Base-by-base conservation (phyloP, 2,888 invertebrate species). In the Mechanitis mazaeus region DNA sequence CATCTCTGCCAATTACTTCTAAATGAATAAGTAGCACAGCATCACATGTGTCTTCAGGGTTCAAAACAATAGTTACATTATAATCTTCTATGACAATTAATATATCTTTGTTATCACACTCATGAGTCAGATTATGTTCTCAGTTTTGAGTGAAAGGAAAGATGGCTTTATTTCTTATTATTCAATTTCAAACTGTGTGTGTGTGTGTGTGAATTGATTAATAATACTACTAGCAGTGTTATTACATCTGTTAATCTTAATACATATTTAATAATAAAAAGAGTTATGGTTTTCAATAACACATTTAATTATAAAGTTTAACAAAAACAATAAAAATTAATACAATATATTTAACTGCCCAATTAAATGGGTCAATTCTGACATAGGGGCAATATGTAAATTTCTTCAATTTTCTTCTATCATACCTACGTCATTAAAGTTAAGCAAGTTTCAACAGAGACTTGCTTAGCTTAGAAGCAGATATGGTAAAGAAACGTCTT, bases 71-170 rank as follows among this genome's bases (percentile, higher is more conserved):
- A 50, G 42, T 11, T 31, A 50, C 50, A 50, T n/a, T 9, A 28
- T 50, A 50, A 50, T 50, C 50, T 50, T 50, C 50, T 31, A 9
- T 50, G 50, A 50, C 50, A 50, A 50, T 50, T 31, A 31, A 50
- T 31, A 31, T 50, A 31, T 28, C 50, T 31, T 50, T 50, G 50
- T 50, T 50, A 31, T 31, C 31, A 31, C 9, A 31, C 6, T 31
- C 31, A 11, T 31, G 50, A 50, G 9, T 50, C 50, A 50, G 50
- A 50, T 50, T 50, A 50, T 31, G 31, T 9, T 31, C 11, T 50
- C 50, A 31, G 31, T 50, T 50, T 42, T 11, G 31, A 50, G 2
- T 50, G 50, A 50, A 11, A 50, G 50, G 7, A 50, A 50, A 31
- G 31, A 50, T 50, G 42, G 7, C 6, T 9, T 9, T 42, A 42